Percentiles rank a stretch among this genome's conserved stretches.
phyloP scores from a whole-genome alignment of 2,888 invertebrate genomes.

The Epinotia demarniana region DNA sequence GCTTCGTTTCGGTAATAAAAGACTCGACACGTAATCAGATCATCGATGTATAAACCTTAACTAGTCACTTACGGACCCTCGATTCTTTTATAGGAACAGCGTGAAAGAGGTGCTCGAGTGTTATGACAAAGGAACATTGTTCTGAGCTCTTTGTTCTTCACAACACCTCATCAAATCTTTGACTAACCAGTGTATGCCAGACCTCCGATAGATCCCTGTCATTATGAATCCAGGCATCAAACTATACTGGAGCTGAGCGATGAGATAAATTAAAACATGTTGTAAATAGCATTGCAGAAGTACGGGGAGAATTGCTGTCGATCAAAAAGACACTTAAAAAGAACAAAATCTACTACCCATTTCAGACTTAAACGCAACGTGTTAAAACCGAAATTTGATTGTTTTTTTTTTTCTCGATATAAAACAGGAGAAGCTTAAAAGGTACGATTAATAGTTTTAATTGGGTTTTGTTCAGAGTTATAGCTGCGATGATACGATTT shows the following conservation, averaged over 20 bases:
- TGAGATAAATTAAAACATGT: neutral
- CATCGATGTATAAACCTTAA: conserved; percentile 35
- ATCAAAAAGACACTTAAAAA: conserved; percentile 22
- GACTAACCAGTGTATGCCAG: neutral
- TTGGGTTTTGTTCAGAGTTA: neutral
- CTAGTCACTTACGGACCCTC: conserved; percentile 35
- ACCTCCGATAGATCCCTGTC: neutral
- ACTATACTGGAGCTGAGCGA: neutral
- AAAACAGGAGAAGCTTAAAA: neutral
- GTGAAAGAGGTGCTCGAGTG: conserved; percentile 8
- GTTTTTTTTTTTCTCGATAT: neutral
- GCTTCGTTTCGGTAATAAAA: conserved; percentile 9
- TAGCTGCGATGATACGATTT: neutral
- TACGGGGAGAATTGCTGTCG: conserved; percentile 27
- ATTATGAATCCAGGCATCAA: neutral
- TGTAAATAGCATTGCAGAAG: neutral
- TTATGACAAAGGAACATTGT: conserved; percentile 36
- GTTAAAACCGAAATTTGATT: neutral
- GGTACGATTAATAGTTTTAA: neutral
- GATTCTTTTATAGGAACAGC: conserved; percentile 32
- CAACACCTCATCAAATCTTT: neutral
- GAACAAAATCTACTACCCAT: neutral
- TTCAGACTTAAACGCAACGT: neutral
- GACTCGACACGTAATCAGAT: conserved; percentile 25
- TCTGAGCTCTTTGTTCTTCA: conserved; percentile 1